Base-by-base conservation (phyloP, 2,888 invertebrate species). In the Mellilla xanthometata region DNA sequence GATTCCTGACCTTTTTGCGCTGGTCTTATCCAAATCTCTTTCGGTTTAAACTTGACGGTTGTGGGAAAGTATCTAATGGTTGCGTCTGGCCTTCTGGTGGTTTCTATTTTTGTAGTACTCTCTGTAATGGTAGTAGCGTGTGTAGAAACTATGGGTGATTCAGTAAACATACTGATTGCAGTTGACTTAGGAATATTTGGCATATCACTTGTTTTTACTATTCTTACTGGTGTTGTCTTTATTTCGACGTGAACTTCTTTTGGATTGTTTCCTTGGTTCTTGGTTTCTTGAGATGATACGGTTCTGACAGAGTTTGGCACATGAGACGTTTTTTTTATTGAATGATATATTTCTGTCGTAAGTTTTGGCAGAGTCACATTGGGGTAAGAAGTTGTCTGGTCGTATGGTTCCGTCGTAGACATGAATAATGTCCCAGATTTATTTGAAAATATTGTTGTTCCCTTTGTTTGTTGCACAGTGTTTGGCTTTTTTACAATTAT, bases 1-100 rank as follows among this genome's bases (percentile, higher is more conserved):
- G 69, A 68, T 78, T 89, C 88, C 24, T 24, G 24, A 85, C 89
- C 88, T 86, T 89, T 89, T 72, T 86, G 85, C 0, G 87, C 80
- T 29, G 89, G 89, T 56, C 70, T 72, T 60, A 89, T 89, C 89
- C 89, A 89, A 64, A 89, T 89, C 62, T 89, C 89, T 63, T 89
- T 89, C n/a, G 83, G 81, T 52, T 85, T 84, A 13, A 79, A 77
- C 62, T 88, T 89, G 0, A 65, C 48, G 12, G 85, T 85, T n/a
- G 80, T 77, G 9, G 74, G 65, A 30, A 57, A 56, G n/a, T 58
- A 58, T 71, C 66, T 81, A 5, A 65, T 50, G 9, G 77, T 76
- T 15, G 72, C 65, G 49, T 84, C 81, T 26, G 67, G 58, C 52
- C 74, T 81, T 49, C 57, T 78, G 6, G 75, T 71, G 5, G 65